Evolutionary conservation across 2,113 vertebrate species (phyloP), one percentile per base, ranked within the genome.

Genomic region (Rhinolophus ferrumequinum): DNA sequence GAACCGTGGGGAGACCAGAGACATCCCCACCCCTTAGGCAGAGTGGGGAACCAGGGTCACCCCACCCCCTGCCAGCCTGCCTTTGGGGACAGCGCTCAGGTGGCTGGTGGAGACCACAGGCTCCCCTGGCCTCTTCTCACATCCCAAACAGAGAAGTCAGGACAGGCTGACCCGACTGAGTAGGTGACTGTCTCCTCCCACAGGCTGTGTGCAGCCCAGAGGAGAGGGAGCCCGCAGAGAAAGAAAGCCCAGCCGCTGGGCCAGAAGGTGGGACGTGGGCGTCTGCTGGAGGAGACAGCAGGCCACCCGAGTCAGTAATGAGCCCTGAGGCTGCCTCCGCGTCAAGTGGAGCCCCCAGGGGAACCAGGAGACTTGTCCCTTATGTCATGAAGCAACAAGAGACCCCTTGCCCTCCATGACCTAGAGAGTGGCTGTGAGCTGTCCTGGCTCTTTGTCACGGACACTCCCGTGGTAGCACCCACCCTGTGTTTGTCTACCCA

Each of bases 141-240:
- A 0, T 62, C 62, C 52, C 15, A 60, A 11, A n/a, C 0, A 12
- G 28, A 66, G 66, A 52, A 18, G 28, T 62, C 50, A 56, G 18
- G 41, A 26, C 10, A 15, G 35, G 15, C 62, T 44, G 56, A 4
- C 6, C 5, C 22, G 33, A 30, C 47, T 28, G 30, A 11, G 22
- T 1, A 7, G 58, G 58, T 44, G 77, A 50, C 69, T 0, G 1
- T 30, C 28, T 15, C 56, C 30, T 14, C 3, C 16, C 6, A 7
- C 0, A 0, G 19, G 50, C 67, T 26, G 38, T 56, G 52, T 12
- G 50, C n/a, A 28, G 6, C 67, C 30, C 67, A 0, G 18, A 3
- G 0, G 2, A 3, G 19, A 28, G 6, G 5, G 9, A 41, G 44
- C 1, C 18, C 76, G 3, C 1, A 0, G 47, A 44, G 47, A 70